Percentiles rank a stretch among this genome's conserved stretches.
phyloP scores from a whole-genome alignment of 2,113 vertebrate genomes.

The Spea multiplicata region DNA sequence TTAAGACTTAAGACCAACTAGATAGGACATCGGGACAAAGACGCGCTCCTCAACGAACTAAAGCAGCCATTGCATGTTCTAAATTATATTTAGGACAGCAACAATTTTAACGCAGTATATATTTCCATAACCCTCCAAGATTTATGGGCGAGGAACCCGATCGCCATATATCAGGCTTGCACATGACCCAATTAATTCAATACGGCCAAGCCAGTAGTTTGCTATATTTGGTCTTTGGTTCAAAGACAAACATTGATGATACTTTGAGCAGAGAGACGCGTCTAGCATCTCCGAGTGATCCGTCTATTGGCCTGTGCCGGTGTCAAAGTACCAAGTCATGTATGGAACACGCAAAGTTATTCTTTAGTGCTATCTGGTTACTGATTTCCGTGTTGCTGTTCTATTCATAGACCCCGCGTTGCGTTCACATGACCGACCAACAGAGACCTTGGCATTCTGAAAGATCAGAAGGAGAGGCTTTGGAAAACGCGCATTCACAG shows the following conservation, averaged over 20 bases:
- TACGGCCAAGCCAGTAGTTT: neutral
- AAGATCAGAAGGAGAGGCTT: constrained; percentile 6
- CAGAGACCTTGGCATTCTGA: constrained; percentile 13
- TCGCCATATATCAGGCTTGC: too few species aligned
- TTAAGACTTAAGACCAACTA: too few species aligned
- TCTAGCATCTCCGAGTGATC: neutral
- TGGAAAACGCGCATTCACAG: constrained; percentile 12
- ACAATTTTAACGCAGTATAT: too few species aligned
- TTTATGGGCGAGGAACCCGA: too few species aligned
- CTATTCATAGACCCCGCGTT: constrained; percentile 28
- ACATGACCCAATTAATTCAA: neutral
- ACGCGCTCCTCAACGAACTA: too few species aligned
- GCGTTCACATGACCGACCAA: constrained; percentile 24
- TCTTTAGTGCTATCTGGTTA: constrained; percentile 17
- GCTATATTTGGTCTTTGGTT: constrained; percentile 20
- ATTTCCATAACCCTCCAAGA: too few species aligned
- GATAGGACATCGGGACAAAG: too few species aligned
- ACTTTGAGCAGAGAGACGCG: constrained; percentile 1
- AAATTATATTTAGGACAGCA: too few species aligned
- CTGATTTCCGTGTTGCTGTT: constrained; percentile 27
- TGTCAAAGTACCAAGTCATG: constrained; percentile 17
- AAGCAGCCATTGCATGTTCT: too few species aligned
- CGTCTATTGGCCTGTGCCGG: neutral
- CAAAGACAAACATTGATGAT: constrained; percentile 5
- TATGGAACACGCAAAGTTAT: constrained; percentile 17